Conservation (phyloP, 2,113 vertebrate genomes). For the Pelobates fuscus region DNA sequence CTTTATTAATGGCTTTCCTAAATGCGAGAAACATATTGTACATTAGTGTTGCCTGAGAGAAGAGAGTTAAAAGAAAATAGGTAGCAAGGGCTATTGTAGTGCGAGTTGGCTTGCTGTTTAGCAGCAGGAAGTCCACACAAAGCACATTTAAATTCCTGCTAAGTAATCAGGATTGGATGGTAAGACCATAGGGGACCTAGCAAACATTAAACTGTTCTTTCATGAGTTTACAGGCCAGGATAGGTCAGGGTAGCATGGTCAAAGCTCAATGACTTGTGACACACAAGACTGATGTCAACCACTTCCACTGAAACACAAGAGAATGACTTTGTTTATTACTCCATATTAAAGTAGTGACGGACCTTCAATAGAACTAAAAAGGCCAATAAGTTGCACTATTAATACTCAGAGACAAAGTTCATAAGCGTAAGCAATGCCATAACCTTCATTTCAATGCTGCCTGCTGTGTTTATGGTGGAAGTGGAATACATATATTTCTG, state of each 20-base stretch:
- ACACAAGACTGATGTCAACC: constrained; percentile 26
- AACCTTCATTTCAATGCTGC: too few relatives aligned
- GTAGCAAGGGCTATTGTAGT: background rate
- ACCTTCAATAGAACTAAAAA: too few relatives aligned
- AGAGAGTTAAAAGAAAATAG: constrained; percentile 10
- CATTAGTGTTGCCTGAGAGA: constrained; percentile 26
- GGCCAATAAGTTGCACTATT: too few relatives aligned
- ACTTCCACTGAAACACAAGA: constrained; percentile 23
- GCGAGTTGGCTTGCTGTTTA: constrained; percentile 9
- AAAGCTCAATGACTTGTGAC: constrained; percentile 21
- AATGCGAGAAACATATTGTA: constrained; percentile 49
- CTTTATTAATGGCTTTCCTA: constrained; percentile 79
- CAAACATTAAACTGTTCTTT: background rate
- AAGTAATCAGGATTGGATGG: constrained; percentile 12
- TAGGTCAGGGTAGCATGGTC: constrained; percentile 21
- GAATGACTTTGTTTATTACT: background rate
- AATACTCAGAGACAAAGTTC: too few relatives aligned
- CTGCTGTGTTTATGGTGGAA: too few relatives aligned
- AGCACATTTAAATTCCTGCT: constrained; percentile 9
- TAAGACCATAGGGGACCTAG: constrained; percentile 26
- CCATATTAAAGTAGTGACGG: background rate
- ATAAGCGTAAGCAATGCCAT: too few relatives aligned
- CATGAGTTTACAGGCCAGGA: background rate
- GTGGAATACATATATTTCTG: too few relatives aligned
- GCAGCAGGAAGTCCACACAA: background rate